A percentile compares a stretch with the other conserved stretches of the same genome.
These are phyloP conservation scores for Halisarca cf. caerulea DNA, from an alignment of 37 sponge, comb jelly and placozoan species.

Conservation along the genomic window DNA sequence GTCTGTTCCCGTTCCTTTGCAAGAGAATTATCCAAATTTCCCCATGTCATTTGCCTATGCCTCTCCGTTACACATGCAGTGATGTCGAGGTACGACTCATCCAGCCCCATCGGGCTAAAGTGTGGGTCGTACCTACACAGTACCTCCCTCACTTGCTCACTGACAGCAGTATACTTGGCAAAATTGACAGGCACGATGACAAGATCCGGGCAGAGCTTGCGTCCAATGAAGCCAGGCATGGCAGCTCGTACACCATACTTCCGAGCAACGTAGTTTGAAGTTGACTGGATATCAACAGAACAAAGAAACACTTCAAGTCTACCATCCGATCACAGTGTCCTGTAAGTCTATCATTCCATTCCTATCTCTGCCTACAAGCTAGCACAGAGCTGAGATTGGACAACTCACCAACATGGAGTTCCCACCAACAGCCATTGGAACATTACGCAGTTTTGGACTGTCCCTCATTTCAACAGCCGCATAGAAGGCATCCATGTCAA, in stretches of 20 bases:
- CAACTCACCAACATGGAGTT: slow-evolving; percentile 82
- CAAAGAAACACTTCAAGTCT: neutral
- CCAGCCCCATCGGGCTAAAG: slow-evolving; percentile 78
- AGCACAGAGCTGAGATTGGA: no score
- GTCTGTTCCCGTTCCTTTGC: no score
- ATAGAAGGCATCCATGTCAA: slow-evolving; percentile 99
- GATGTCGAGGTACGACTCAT: slow-evolving; percentile 85
- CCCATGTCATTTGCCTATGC: neutral
- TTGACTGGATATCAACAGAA: slow-evolving; percentile 58
- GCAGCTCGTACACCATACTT: slow-evolving; percentile 92
- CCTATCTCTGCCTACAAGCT: no score
- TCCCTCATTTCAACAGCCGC: slow-evolving; percentile 97
- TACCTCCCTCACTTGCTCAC: slow-evolving; percentile 68
- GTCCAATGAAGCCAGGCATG: slow-evolving; percentile 98
- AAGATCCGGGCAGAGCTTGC: slow-evolving; percentile 88
- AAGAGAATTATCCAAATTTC: neutral
- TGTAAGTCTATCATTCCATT: no score
- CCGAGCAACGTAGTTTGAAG: slow-evolving; percentile 95
- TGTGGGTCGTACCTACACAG: slow-evolving; percentile 81
- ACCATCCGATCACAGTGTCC: no score
- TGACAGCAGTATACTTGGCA: slow-evolving; percentile 74
- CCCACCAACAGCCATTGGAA: slow-evolving; percentile 95
- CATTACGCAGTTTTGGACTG: slow-evolving; percentile 68
- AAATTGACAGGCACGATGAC: slow-evolving; percentile 78
- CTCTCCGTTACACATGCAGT: slow-evolving; percentile 61